A percentile compares a stretch with the other conserved stretches of the same genome.
phyloP scores from a whole-genome alignment of 2,888 invertebrate genomes.

The Pycnomerus fuliginosus region DNA sequence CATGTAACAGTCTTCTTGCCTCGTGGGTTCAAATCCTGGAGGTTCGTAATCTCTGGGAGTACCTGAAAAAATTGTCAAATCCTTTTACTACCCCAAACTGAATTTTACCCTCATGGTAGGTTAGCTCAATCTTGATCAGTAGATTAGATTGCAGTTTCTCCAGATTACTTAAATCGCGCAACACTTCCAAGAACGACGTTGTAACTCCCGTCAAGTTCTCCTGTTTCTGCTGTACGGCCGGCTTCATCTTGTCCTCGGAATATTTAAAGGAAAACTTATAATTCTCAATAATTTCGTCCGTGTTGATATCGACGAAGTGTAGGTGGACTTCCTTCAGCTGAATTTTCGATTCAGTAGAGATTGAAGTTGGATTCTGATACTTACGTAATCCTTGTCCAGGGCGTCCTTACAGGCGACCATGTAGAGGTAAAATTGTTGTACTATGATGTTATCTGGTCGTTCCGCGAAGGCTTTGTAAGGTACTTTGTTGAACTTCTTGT shows the following conservation, averaged over 20 bases:
- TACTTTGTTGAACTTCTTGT: conserved; percentile 7
- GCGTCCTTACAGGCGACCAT: conserved; percentile 13
- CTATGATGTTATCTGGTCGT: conserved; percentile 7
- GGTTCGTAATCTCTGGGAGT: conserved; percentile 12
- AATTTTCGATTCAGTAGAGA: conserved; percentile 1
- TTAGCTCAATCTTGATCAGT: conserved; percentile 6
- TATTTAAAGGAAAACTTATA: conserved; percentile 16
- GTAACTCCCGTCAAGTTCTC: background rate
- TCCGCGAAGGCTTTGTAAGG: conserved; percentile 2
- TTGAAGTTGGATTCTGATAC: background rate
- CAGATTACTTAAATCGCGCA: conserved; percentile 6
- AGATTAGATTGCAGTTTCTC: conserved; percentile 4
- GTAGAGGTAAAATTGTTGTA: conserved; percentile 5
- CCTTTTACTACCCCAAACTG: no score
- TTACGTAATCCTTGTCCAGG: conserved; percentile 12
- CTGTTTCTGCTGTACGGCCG: background rate
- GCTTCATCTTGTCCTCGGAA: background rate
- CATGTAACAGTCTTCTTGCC: conserved; percentile 1
- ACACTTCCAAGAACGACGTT: conserved; percentile 3
- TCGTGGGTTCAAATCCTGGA: conserved; percentile 5
- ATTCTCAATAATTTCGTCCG: conserved; percentile 11
- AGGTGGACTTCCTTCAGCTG: conserved; percentile 12
- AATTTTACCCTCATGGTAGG: conserved; percentile 13
- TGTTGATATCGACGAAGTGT: conserved; percentile 4
- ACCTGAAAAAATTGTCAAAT: conserved; percentile 8